Evolutionary conservation across 2,797 vertebrate genomes (phyloP), one percentile per base, ranked within the genome.

Genomic region (Sebastes diaconus): DNA sequence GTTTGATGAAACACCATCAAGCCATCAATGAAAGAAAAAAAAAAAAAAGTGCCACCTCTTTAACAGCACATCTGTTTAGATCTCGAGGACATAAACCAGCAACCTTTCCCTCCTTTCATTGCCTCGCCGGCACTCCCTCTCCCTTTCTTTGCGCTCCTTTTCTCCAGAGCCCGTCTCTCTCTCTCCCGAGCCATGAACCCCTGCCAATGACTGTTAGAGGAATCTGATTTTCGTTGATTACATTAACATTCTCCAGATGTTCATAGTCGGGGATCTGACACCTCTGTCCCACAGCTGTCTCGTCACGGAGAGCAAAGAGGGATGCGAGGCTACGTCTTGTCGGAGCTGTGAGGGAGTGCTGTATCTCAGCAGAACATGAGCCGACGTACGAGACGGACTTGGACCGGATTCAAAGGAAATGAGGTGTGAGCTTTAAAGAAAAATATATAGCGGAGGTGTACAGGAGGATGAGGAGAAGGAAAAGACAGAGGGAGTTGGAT

Each of bases 201-300:
- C 79, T 85, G 92, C 91, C 85, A 90, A 25, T 29, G 82, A 75
- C 87, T 79, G 74, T 83, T 83, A 67, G 76, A 88, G 82, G 79
- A 91, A 88, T 93, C 84, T 83, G 90, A 93, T 93, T 90, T 90
- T 85, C 25, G 58, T 81, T 87, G 91, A 94, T 93, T 87, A 71
- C 84, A 91, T 93, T 92, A 93, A 91, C 91, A 81, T 91, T 85
- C 89, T 92, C 91, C 93, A 95, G 93, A 94, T 95, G 94, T 92
- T 94, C 81, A 22, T 72, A 84, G 87, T 73, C 69, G 39, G 85
- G 83, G 85, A 90, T 88, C 79, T 79, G 90, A 94, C 85, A 91
- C 91, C 75, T 89, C 80, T 73, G 84, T 90, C 85, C 84, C 84
- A 73, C 87, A 71, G 84, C 73, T 52, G 82, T 83, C 79, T 87